Percentiles rank a stretch among this genome's conserved stretches.
phyloP scores from a whole-genome alignment of 2,888 invertebrate species.

The Poecilus cupreus region DNA sequence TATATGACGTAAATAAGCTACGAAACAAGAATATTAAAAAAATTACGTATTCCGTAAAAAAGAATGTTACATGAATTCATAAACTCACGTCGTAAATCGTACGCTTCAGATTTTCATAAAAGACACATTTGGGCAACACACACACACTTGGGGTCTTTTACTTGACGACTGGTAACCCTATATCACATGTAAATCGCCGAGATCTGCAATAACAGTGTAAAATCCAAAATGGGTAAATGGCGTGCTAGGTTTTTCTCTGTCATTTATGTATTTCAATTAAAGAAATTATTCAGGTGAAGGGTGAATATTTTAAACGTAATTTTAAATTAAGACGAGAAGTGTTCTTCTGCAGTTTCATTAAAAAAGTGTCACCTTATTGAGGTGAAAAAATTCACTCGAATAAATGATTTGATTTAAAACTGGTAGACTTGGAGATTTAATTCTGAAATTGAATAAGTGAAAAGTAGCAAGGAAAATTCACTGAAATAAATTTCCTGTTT shows the following conservation, averaged over 20 bases:
- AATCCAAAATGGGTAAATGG: too few species aligned
- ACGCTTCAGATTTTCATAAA: too few species aligned
- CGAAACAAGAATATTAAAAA: not conserved
- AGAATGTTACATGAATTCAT: not conserved
- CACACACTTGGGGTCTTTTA: too few species aligned
- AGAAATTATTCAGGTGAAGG: not conserved
- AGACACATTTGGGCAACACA: too few species aligned
- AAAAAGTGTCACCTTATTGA: not conserved
- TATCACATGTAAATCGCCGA: too few species aligned
- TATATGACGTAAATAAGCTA: not conserved
- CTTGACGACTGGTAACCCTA: too few species aligned
- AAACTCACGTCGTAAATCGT: not conserved
- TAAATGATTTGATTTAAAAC: conserved; percentile 37
- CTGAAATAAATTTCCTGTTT: not conserved
- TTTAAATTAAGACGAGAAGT: not conserved
- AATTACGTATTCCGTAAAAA: not conserved
- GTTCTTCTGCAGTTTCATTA: not conserved
- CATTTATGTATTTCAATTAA: not conserved
- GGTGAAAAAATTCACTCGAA: conserved; percentile 20
- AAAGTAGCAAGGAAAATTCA: not conserved
- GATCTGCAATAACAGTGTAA: too few species aligned
- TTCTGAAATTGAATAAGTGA: conserved; percentile 21
- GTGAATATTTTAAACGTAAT: not conserved
- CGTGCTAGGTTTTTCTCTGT: too few species aligned
- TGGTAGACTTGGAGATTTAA: conserved; percentile 24